Evolutionary conservation across 2,113 vertebrate genomes (phyloP).

Genomic region (Fulmarus glacialis): DNA sequence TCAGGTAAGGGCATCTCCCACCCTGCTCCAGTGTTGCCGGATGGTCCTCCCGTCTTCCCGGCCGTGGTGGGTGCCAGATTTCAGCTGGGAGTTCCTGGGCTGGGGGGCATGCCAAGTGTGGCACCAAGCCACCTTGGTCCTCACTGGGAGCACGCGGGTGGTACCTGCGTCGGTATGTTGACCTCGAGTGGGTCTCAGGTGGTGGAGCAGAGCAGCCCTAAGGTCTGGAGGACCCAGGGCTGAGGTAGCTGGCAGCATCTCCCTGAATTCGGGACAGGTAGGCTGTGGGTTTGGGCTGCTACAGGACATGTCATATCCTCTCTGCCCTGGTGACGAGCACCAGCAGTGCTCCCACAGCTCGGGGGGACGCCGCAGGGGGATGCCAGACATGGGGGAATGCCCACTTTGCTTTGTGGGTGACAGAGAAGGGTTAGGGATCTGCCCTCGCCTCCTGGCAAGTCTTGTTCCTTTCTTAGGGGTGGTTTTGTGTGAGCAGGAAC

Average conservation of each 20-base stretch:
- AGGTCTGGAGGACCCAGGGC: not conserved
- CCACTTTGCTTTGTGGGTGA: not conserved
- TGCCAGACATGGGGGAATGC: not conserved
- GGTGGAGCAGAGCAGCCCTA: not conserved
- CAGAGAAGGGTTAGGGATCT: not conserved
- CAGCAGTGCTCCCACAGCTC: not conserved
- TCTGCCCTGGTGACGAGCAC: not conserved
- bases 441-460: not conserved
- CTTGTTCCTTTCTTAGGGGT: not conserved
- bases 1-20: slow-evolving; percentile 58
- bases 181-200: not conserved
- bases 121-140: not conserved
- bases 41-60: rapidly evolving
- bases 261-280: not conserved
- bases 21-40: not conserved
- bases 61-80: not conserved
- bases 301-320: not conserved
- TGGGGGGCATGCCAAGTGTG: not conserved
- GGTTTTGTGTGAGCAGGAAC: not conserved
- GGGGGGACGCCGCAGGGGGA: rapidly evolving
- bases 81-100: not conserved
- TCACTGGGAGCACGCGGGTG: rapidly evolving
- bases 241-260: not conserved
- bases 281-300: not conserved
- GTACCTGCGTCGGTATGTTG: rapidly evolving